Conservation (phyloP, 2,888 invertebrate species). For the Chirona hameri region DNA sequence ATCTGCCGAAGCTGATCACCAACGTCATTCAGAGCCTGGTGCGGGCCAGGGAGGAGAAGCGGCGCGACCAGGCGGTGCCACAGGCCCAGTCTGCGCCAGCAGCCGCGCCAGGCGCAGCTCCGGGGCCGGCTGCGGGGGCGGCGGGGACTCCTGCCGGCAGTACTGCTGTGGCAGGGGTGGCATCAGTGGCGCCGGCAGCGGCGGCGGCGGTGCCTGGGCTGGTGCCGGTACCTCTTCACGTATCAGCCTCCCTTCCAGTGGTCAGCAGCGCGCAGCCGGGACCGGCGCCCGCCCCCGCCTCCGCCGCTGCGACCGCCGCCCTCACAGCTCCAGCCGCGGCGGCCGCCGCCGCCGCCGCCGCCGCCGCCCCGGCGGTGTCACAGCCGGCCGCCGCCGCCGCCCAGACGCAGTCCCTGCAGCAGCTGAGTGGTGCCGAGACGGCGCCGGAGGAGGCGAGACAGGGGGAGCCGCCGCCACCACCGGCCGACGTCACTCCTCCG, state of each 20-base stretch:
- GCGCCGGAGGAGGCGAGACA: neutral
- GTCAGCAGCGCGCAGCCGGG: neutral
- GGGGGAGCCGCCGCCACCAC: neutral
- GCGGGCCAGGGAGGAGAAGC: slow-evolving; percentile 57
- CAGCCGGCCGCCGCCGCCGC: neutral
- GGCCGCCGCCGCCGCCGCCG: too few relatives aligned
- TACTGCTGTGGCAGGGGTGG: neutral
- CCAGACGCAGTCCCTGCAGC: neutral
- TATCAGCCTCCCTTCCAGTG: neutral
- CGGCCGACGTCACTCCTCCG: neutral
- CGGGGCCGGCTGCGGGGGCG: neutral
- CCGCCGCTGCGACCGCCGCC: too few relatives aligned
- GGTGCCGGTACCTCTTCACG: neutral
- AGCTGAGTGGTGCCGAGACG: neutral
- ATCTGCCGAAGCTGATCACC: slow-evolving; percentile 84
- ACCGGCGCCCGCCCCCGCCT: neutral
- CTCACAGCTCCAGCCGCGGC: too few relatives aligned
- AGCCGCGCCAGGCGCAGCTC: neutral
- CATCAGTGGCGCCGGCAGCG: neutral
- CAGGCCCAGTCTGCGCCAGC: neutral
- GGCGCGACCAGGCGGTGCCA: slow-evolving; percentile 45
- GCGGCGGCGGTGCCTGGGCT: neutral
- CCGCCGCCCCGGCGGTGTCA: neutral
- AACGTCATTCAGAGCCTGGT: slow-evolving; percentile 75
- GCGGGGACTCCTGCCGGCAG: neutral